These are phyloP conservation scores for Drosophila hydei DNA, from an alignment of 1,140 invertebrate genomes.

Conservation along the genomic window DNA sequence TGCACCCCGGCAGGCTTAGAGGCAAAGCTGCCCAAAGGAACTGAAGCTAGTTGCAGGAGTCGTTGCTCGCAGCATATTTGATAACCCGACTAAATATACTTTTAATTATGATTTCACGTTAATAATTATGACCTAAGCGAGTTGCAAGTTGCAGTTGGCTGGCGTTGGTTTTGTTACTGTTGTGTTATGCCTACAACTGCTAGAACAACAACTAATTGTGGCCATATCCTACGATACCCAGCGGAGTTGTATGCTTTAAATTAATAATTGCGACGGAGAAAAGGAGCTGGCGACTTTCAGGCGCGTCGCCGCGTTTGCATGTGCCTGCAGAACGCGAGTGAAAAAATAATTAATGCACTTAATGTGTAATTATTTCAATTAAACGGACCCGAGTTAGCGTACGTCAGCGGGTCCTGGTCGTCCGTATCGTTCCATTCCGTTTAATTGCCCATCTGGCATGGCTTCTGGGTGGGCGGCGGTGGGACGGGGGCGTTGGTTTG, in stretches of 20 bases:
- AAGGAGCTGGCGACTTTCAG: constrained; percentile 54
- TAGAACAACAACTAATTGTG: constrained; percentile 30
- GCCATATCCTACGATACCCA: constrained; percentile 72
- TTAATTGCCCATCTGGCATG: constrained; percentile 45
- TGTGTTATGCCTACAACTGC: constrained; percentile 16
- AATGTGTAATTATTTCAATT: constrained; percentile 84
- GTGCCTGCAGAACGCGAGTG: constrained; percentile 55
- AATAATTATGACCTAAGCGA: constrained; percentile 78
- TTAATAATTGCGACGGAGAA: constrained; percentile 73
- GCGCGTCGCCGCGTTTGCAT: constrained; percentile 36
- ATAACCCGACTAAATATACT: constrained; percentile 75
- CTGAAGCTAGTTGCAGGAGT: constrained; percentile 13
- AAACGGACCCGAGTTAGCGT: constrained; percentile 40
- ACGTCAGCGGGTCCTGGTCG: constrained; percentile 22
- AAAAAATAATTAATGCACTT: constrained; percentile 83
- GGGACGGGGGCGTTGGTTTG: constrained; percentile 18
- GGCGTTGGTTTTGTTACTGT: constrained; percentile 14
- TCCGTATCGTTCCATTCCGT: constrained; percentile 24
- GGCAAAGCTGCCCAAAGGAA: constrained; percentile 8
- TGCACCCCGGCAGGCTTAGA: constrained; percentile 22
- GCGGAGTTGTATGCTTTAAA: constrained; percentile 73
- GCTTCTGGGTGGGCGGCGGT: constrained; percentile 7
- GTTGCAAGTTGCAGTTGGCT: constrained; percentile 44
- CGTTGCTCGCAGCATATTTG: constrained; percentile 56
- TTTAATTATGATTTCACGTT: constrained; percentile 81